Evolutionary conservation across 2,797 vertebrate species (phyloP).

Genomic region (Delichon dasypus): DNA sequence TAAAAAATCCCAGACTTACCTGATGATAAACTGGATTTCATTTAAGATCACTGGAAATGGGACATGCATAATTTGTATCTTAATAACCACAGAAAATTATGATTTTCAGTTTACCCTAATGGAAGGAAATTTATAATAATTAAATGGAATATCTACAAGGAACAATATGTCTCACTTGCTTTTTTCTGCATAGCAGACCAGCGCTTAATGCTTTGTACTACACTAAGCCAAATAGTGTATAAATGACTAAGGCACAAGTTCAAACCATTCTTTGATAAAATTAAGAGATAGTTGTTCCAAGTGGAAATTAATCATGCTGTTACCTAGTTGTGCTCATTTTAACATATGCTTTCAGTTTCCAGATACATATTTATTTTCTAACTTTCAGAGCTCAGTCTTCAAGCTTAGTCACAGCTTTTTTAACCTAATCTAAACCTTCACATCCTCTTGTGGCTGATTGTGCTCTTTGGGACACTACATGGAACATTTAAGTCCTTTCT

Average conservation of each 20-base stretch:
- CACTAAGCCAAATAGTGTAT: not conserved
- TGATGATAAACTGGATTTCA: not conserved
- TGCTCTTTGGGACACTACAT: not conserved
- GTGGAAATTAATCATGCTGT: not conserved
- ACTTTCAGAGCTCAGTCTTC: not conserved
- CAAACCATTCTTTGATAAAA: not conserved
- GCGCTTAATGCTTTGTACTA: not conserved
- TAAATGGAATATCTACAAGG: not conserved
- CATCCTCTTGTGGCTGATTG: not conserved
- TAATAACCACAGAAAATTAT: not conserved
- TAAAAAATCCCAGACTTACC: not conserved
- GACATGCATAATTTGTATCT: not conserved
- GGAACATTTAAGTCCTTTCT: not conserved
- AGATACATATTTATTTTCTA: not conserved
- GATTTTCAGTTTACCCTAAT: not conserved
- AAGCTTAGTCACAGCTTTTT: not conserved
- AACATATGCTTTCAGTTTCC: not conserved
- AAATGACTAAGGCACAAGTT: not conserved
- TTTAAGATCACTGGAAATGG: not conserved
- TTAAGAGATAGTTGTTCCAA: not conserved
- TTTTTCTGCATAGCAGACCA: not conserved
- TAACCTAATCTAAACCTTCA: not conserved
- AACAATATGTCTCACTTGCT: not conserved
- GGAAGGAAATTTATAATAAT: not conserved
- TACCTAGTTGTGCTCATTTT: not conserved